Evolutionary conservation across 64 coral and sea anemone genomes (phyloP).

Genomic region (Anthopleura sola): DNA sequence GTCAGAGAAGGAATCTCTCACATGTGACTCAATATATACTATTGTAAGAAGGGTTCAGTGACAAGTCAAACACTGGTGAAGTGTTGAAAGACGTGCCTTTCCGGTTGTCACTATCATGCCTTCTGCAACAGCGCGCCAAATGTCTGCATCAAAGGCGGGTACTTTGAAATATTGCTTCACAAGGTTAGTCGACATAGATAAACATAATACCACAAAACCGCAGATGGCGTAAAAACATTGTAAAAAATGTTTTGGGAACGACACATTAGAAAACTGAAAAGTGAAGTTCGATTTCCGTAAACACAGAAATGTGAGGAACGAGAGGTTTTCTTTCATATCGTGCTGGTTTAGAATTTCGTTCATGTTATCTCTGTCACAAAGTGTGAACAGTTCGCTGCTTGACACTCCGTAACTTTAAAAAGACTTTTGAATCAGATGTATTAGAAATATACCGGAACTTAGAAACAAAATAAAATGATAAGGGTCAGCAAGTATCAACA

Average conservation of each 20-base stretch:
- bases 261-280: neutral
- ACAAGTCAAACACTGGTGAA: neutral
- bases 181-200: neutral
- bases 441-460: too few relatives aligned
- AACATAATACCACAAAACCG: neutral
- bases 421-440: neutral
- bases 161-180: constrained; percentile 3
- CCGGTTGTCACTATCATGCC: neutral
- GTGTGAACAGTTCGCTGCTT: neutral
- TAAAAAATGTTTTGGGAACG: neutral
- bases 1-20: neutral
- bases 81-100: constrained; percentile 14
- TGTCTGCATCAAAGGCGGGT: neutral
- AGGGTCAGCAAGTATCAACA: too few relatives aligned
- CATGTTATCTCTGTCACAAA: neutral
- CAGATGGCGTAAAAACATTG: neutral
- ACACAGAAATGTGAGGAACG: neutral
- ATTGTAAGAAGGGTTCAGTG: neutral
- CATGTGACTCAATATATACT: constrained; percentile 4
- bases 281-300: neutral
- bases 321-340: neutral
- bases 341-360: neutral
- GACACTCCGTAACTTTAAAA: neutral
- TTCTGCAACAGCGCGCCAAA: neutral
- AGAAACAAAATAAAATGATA: too few relatives aligned